These are phyloP conservation scores for Brachyptera risi DNA, from an alignment of 2,888 invertebrate species.

Conservation along the genomic window DNA sequence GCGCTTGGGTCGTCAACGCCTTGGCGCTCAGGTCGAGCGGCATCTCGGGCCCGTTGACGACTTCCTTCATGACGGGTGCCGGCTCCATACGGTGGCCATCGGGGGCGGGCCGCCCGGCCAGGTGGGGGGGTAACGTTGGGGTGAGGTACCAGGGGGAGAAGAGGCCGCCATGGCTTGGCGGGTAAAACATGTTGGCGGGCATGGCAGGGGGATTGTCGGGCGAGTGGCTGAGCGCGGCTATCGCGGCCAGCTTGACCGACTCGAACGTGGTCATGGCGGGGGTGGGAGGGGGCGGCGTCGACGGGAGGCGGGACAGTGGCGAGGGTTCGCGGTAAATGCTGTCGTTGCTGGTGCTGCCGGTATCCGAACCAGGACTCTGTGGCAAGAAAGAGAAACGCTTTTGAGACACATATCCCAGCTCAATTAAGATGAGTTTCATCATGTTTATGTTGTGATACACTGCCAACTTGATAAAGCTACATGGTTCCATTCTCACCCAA, in stretches of 20 bases:
- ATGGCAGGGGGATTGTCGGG: conserved; percentile 39
- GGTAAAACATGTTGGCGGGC: conserved; percentile 37
- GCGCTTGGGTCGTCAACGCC: conserved; percentile 37
- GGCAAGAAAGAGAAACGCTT: not conserved
- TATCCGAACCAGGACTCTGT: conserved; percentile 32
- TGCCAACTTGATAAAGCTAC: too few species aligned
- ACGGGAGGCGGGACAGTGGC: conserved; percentile 26
- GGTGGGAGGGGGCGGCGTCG: conserved; percentile 10
- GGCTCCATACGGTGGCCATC: not conserved
- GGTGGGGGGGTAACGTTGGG: conserved; percentile 50
- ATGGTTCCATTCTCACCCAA: too few species aligned
- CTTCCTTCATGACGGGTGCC: not conserved
- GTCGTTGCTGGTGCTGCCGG: conserved; percentile 27
- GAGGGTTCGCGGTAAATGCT: conserved; percentile 29
- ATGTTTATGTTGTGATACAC: too few species aligned
- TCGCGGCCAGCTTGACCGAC: conserved; percentile 49
- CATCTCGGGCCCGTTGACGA: conserved; percentile 52
- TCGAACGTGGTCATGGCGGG: conserved; percentile 35
- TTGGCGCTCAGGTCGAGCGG: conserved; percentile 84
- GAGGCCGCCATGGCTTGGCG: conserved; percentile 34
- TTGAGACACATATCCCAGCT: not conserved
- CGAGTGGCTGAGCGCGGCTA: conserved; percentile 54
- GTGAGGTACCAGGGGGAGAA: conserved; percentile 46
- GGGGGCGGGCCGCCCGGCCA: conserved; percentile 12
- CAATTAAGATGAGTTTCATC: too few species aligned